Percentiles rank a stretch among this genome's conserved stretches.
phyloP scores from a whole-genome alignment of 2,113 vertebrate genomes.

The Chroicocephalus ridibundus region DNA sequence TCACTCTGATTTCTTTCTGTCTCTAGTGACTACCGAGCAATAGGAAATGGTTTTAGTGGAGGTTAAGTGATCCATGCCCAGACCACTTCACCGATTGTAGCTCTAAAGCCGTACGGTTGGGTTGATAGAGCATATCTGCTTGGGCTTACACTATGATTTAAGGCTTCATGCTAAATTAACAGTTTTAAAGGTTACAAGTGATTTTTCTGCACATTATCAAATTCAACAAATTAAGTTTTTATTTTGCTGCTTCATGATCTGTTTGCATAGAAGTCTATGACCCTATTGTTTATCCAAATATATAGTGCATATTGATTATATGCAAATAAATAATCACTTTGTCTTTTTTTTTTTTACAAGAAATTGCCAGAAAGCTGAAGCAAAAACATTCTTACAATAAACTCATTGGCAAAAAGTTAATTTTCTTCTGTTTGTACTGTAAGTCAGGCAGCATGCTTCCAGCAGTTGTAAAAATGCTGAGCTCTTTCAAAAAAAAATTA shows the following conservation, averaged over 20 bases:
- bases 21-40: background rate
- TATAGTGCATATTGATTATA: background rate
- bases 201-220: background rate
- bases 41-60: background rate
- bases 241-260: background rate
- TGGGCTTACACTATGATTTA: background rate
- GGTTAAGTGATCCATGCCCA: background rate
- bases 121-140: background rate
- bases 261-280: background rate
- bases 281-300: background rate
- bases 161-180: background rate
- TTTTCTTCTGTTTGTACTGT: background rate
- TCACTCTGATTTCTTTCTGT: background rate
- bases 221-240: background rate
- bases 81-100: background rate
- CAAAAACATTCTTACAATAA: background rate
- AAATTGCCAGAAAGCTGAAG: background rate
- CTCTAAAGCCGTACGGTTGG: background rate
- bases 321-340: background rate
- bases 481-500: background rate
- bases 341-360: background rate
- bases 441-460: background rate
- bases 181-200: background rate
- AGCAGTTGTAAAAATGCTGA: background rate
- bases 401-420: background rate